A percentile compares a stretch with the other conserved stretches of the same genome.
These are phyloP conservation scores for Furcula furcula DNA, from an alignment of 2,888 invertebrate genomes.

Conservation along the genomic window DNA sequence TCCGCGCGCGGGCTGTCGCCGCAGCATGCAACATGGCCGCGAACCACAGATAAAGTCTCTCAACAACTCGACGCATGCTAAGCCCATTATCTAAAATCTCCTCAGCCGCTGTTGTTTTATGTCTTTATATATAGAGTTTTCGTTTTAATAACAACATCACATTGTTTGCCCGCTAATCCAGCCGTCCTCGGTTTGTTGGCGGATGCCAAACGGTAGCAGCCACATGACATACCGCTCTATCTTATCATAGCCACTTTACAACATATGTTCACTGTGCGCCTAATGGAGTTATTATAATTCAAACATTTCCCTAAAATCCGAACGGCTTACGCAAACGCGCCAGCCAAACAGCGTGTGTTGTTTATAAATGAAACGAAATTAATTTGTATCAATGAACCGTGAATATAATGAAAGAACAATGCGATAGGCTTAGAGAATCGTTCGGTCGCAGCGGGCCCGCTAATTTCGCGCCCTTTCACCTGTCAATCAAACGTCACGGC, in stretches of 20 bases:
- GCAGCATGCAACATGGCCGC: conserved; percentile 21
- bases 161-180: conserved; percentile 72
- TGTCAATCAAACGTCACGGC: conserved; percentile 73
- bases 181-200: conserved; percentile 62
- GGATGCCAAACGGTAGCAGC: conserved; percentile 76
- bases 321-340: conserved; percentile 48
- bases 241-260: conserved; percentile 76
- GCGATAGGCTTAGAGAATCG: conserved; percentile 27
- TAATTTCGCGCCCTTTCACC: conserved; percentile 78
- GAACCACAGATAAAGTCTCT: conserved; percentile 37
- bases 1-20: conserved; percentile 20
- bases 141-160: conserved; percentile 63
- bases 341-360: conserved; percentile 58
- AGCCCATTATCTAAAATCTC: conserved; percentile 64
- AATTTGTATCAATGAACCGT: conserved; percentile 31
- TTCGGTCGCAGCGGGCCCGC: conserved; percentile 40
- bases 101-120: conserved; percentile 55
- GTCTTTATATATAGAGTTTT: conserved; percentile 66
- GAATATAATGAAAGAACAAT: conserved; percentile 43
- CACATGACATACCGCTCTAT: conserved; percentile 78
- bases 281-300: conserved; percentile 72
- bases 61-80: conserved; percentile 34
- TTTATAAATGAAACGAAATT: conserved; percentile 24
- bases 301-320: conserved; percentile 70
- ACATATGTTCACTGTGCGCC: conserved; percentile 68